Percentiles rank a stretch among this genome's conserved stretches.
Evolutionary conservation across 1,140 invertebrate species (phyloP).

Genomic region (Augochlora pura): DNA sequence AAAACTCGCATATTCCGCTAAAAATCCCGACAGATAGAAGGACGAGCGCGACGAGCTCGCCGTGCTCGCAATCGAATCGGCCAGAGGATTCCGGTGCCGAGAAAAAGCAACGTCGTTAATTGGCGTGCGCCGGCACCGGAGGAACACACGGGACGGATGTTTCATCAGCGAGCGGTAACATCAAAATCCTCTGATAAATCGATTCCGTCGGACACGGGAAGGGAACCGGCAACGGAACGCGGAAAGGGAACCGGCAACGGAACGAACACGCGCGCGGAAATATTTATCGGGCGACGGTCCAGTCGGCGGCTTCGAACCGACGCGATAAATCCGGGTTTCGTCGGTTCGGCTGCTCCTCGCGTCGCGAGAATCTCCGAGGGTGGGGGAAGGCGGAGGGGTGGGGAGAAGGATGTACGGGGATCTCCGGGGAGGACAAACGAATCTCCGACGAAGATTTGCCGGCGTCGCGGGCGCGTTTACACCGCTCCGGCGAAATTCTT

Average conservation of each 20-base stretch:
- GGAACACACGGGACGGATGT: not conserved
- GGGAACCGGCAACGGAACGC: constrained; percentile 8
- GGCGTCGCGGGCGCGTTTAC: not conserved
- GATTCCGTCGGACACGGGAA: not conserved
- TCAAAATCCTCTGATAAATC: constrained; percentile 28
- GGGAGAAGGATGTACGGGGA: too few relatives aligned
- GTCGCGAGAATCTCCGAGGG: too few relatives aligned
- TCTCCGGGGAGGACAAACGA: constrained; percentile 6
- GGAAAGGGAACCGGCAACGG: constrained; percentile 10
- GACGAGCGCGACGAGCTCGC: too few relatives aligned
- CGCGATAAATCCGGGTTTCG: constrained; percentile 33
- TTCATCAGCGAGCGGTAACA: constrained; percentile 17
- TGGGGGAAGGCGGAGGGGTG: too few relatives aligned
- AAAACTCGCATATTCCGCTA: too few relatives aligned
- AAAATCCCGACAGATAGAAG: too few relatives aligned
- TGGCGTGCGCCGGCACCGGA: not conserved
- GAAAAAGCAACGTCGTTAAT: constrained; percentile 1
- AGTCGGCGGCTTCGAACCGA: not conserved
- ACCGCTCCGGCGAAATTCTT: constrained; percentile 3
- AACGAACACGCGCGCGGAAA: constrained; percentile 5
- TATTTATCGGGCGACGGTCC: constrained; percentile 36
- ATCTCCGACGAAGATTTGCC: not conserved
- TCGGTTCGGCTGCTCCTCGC: not conserved
- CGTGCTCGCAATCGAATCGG: not conserved
- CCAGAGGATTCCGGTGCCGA: not conserved